These are phyloP conservation scores for Carterocephalus palaemon DNA, from an alignment of 2,888 invertebrate genomes.

Conservation along the genomic window DNA sequence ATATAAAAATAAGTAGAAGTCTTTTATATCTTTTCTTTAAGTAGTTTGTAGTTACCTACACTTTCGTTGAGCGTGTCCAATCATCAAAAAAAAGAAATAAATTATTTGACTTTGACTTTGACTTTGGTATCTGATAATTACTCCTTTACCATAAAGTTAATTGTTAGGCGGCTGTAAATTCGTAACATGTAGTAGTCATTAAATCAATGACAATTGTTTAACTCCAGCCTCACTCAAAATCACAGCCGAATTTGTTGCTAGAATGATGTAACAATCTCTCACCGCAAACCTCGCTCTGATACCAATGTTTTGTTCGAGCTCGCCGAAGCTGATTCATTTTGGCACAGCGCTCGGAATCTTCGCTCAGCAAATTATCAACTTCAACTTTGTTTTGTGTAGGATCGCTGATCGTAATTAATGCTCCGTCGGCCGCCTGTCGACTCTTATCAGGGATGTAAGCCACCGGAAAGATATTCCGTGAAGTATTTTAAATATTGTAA, in stretches of 20 bases:
- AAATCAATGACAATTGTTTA: no score
- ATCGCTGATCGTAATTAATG: constrained; percentile 14
- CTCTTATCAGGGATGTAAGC: constrained; percentile 11
- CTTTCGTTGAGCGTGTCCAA: no score
- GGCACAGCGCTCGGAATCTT: not conserved
- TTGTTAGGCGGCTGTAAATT: no score
- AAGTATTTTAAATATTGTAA: constrained; percentile 14
- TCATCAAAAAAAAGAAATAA: no score
- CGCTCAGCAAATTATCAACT: constrained; percentile 6
- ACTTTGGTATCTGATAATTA: no score
- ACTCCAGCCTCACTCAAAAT: no score
- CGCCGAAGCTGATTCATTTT: constrained; percentile 3
- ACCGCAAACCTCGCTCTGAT: not conserved
- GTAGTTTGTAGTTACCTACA: no score
- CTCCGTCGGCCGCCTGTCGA: constrained; percentile 10
- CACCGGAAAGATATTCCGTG: constrained; percentile 13
- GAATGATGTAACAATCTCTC: not conserved
- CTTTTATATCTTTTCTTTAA: no score
- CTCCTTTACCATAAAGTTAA: no score
- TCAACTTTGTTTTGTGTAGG: constrained; percentile 11
- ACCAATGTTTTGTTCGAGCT: constrained; percentile 4
- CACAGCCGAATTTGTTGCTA: constrained; percentile 9
- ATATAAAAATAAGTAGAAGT: no score
- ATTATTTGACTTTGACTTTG: no score
- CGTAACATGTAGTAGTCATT: no score